Evolutionary conservation across 2,797 vertebrate genomes (phyloP).

Genomic region (Fringilla coelebs): DNA sequence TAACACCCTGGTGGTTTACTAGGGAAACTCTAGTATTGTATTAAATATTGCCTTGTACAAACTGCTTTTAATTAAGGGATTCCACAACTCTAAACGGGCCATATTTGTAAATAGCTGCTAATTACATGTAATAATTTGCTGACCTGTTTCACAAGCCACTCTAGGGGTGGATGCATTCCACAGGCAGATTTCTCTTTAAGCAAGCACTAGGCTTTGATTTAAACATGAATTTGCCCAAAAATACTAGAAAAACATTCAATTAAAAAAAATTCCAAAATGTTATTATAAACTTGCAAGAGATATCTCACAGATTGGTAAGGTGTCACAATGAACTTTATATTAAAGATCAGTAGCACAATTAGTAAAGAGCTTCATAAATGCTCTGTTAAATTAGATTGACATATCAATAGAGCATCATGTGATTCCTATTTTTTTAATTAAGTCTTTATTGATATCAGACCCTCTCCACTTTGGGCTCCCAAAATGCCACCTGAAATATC

Average conservation of each 20-base stretch:
- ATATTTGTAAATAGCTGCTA: not conserved
- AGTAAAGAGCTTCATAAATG: not conserved
- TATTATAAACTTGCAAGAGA: not conserved
- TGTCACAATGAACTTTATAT: not conserved
- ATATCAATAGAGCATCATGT: not conserved
- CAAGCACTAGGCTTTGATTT: not conserved
- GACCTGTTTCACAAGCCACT: not conserved
- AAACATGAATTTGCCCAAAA: not conserved
- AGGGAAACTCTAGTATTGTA: not conserved
- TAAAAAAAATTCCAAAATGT: not conserved
- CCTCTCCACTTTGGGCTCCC: not conserved
- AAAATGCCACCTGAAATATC: not conserved
- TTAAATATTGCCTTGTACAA: not conserved
- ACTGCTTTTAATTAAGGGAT: not conserved
- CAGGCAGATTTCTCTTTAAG: not conserved
- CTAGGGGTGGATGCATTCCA: not conserved
- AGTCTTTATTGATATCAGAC: not conserved
- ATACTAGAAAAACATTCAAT: not conserved
- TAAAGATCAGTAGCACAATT: not conserved
- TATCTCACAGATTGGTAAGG: not conserved
- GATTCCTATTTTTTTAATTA: not conserved
- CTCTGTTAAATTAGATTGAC: not conserved
- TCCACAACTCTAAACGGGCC: not conserved
- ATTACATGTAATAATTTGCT: not conserved
- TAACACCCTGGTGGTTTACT: not conserved